Evolutionary conservation across 2,797 vertebrate genomes (phyloP).

Genomic region (Lepus oiostolus): DNA sequence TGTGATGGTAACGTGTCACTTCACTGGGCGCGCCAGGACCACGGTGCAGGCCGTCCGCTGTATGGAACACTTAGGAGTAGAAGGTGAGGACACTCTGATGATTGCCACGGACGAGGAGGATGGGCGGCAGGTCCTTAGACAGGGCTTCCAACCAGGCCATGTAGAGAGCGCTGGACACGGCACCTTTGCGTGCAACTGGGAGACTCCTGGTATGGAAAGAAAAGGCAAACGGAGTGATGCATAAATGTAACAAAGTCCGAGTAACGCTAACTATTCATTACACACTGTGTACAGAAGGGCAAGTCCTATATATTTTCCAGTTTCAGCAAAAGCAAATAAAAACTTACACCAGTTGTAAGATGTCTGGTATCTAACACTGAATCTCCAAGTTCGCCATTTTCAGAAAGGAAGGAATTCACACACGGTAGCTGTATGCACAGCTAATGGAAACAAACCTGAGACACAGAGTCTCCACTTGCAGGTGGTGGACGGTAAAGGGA

Average conservation of each 20-base stretch:
- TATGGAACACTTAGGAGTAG: conserved; percentile 93
- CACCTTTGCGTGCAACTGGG: conserved; percentile 96
- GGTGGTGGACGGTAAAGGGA: neutral
- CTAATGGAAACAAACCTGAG: conserved; percentile 13
- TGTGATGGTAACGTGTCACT: conserved; percentile 86
- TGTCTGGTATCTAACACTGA: neutral
- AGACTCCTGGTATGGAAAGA: conserved; percentile 92
- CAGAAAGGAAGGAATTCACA: conserved; percentile 1
- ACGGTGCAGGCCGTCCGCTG: conserved; percentile 76
- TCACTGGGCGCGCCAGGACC: conserved; percentile 87
- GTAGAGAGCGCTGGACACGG: conserved; percentile 96
- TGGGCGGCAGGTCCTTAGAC: conserved; percentile 95
- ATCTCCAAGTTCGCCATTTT: neutral
- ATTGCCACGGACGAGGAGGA: conserved; percentile 97
- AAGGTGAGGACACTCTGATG: conserved; percentile 99
- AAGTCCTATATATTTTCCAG: neutral
- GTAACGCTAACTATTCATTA: conserved; percentile 24
- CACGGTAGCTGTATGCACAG: neutral
- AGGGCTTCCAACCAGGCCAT: conserved; percentile 98
- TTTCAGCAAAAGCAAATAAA: conserved; percentile 36
- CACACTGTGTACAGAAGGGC: neutral
- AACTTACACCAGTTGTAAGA: conserved; percentile 9
- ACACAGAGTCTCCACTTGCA: neutral
- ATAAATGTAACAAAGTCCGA: conserved; percentile 29
- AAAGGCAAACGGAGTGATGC: neutral